These are phyloP conservation scores for Progne subis DNA, from an alignment of 2,113 vertebrate species.

Conservation along the genomic window DNA sequence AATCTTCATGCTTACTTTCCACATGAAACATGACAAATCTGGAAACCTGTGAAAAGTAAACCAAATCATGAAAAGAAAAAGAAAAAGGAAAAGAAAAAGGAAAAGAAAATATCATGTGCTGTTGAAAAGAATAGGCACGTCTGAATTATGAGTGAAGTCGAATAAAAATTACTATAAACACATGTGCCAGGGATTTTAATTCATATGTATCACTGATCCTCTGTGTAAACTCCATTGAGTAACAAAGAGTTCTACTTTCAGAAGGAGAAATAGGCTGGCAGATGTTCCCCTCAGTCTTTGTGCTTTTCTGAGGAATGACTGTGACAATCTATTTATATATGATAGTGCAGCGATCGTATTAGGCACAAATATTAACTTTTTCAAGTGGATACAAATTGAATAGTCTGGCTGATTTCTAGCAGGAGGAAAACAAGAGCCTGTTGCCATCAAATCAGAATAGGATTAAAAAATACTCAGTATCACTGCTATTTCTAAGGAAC, in stretches of 20 bases:
- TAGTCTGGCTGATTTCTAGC: background rate
- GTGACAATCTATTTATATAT: background rate
- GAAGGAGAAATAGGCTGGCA: background rate
- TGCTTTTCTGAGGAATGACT: background rate
- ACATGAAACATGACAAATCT: background rate
- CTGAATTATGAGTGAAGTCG: background rate
- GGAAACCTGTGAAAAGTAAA: background rate
- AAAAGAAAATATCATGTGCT: background rate
- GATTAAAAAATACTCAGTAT: background rate
- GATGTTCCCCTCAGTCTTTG: background rate
- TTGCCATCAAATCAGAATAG: background rate
- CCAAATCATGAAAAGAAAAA: background rate
- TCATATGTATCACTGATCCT: background rate
- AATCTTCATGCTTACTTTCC: background rate
- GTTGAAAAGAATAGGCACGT: background rate
- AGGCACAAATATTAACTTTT: background rate
- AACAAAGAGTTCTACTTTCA: background rate
- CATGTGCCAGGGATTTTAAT: background rate
- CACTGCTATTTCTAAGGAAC: background rate
- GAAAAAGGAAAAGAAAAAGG: background rate
- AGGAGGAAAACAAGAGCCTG: background rate
- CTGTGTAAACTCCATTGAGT: background rate
- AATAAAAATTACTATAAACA: background rate
- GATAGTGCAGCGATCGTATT: background rate
- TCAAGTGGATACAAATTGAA: background rate